These are phyloP conservation scores for Atherix ibis DNA, from an alignment of 2,888 invertebrate genomes.

Conservation along the genomic window DNA sequence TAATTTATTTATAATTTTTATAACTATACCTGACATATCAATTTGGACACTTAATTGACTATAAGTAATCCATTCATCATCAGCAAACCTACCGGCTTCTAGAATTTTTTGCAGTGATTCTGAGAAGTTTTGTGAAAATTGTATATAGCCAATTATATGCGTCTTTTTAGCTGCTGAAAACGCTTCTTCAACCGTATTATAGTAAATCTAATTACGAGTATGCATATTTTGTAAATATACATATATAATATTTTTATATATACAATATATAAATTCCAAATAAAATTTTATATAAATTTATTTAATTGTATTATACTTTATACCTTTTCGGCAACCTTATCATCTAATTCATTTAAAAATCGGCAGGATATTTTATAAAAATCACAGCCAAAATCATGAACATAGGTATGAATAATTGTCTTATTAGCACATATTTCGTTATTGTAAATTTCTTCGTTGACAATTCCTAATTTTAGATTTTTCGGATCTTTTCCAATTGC, in stretches of 20 bases:
- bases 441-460: constrained; percentile 55
- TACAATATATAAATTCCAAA: no score
- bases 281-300: constrained; percentile 3
- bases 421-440: constrained; percentile 31
- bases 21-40: constrained; percentile 56
- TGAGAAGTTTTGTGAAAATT: constrained; percentile 60
- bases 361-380: constrained; percentile 44
- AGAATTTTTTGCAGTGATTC: constrained; percentile 40
- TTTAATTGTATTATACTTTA: constrained; percentile 5
- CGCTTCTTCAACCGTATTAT: constrained; percentile 38
- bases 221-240: no score
- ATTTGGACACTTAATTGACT: constrained; percentile 54
- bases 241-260: no score
- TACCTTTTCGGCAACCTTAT: constrained; percentile 38
- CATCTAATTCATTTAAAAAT: constrained; percentile 41
- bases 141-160: constrained; percentile 45
- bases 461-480: constrained; percentile 55
- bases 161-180: constrained; percentile 37
- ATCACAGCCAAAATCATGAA: constrained; percentile 32
- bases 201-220: constrained; percentile 35
- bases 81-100: constrained; percentile 40
- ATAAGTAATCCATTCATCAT: constrained; percentile 36
- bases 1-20: constrained; percentile 5
- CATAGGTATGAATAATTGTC: constrained; percentile 29
- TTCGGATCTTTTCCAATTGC: constrained; percentile 65